Conservation (phyloP, 1,140 invertebrate species). For the Leptonema lineaticorne region DNA sequence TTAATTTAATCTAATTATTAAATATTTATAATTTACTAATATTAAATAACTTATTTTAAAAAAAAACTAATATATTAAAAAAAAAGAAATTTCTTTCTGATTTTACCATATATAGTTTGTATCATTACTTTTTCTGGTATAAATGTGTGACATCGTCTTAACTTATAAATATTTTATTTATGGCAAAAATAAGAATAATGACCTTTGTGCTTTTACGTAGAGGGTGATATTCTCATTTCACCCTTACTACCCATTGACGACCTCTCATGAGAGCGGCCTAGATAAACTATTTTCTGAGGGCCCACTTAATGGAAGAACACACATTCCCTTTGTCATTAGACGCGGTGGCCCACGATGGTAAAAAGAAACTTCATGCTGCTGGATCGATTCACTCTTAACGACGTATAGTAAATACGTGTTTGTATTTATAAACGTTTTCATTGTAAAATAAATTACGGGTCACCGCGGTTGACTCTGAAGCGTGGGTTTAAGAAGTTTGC, state of each 20-base stretch:
- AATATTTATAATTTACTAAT: too few relatives aligned
- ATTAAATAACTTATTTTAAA: too few relatives aligned
- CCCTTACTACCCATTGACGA: conserved; percentile 18
- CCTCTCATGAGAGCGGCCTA: conserved; percentile 22
- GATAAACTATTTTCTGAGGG: conserved; percentile 38
- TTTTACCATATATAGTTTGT: too few relatives aligned
- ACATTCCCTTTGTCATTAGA: conserved; percentile 38
- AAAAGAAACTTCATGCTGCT: conserved; percentile 22
- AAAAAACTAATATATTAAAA: too few relatives aligned
- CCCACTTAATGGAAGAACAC: conserved; percentile 31
- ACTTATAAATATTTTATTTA: conserved; percentile 9
- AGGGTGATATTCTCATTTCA: not conserved
- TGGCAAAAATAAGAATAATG: conserved; percentile 16
- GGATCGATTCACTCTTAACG: conserved; percentile 32
- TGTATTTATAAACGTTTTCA: too few relatives aligned
- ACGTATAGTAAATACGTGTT: not conserved
- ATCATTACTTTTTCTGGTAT: too few relatives aligned
- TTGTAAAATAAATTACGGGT: too few relatives aligned
- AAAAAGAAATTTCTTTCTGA: too few relatives aligned
- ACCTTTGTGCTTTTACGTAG: not conserved
- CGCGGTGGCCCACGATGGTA: not conserved
- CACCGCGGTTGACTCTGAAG: too few relatives aligned
- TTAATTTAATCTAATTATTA: too few relatives aligned
- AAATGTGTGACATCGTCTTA: not conserved
- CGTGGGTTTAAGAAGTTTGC: too few relatives aligned